Percentiles rank a stretch among this genome's conserved stretches.
phyloP scores from a whole-genome alignment of 2,113 vertebrate genomes.

The Anser brachyrhynchus region DNA sequence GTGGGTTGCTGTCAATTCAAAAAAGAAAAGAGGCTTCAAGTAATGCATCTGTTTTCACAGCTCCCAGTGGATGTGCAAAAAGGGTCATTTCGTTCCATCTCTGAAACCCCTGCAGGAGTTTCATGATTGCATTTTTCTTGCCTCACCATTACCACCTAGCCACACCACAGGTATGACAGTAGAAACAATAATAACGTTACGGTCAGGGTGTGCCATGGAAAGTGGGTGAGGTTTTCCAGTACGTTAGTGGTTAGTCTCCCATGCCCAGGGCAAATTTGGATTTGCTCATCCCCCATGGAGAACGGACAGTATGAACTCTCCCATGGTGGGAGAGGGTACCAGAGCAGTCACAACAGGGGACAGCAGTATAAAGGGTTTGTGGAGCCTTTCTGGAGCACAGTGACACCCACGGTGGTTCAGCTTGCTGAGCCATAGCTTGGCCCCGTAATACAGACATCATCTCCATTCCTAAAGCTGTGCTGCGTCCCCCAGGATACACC shows the following conservation, averaged over 20 bases:
- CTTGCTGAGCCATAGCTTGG: background rate
- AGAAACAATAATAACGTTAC: slow-evolving; percentile 37
- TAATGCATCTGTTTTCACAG: background rate
- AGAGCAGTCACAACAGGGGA: background rate
- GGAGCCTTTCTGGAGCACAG: background rate
- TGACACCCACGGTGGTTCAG: background rate
- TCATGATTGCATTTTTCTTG: slow-evolving; percentile 20
- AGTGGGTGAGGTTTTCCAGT: slow-evolving; percentile 54
- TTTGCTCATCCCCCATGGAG: background rate
- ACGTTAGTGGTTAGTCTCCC: slow-evolving; percentile 1
- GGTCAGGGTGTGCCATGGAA: slow-evolving; percentile 45
- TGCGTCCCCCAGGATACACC: background rate
- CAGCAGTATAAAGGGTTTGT: background rate
- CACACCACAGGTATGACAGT: slow-evolving; percentile 19
- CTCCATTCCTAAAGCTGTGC: background rate
- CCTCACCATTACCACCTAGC: background rate
- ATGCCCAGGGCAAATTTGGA: background rate
- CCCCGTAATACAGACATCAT: background rate
- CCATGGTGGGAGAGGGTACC: background rate
- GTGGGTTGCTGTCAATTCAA: background rate
- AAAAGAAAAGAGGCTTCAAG: background rate
- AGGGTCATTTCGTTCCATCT: background rate
- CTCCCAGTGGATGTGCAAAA: background rate
- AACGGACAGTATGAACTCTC: background rate
- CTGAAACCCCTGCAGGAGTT: slow-evolving; percentile 38